Conservation (phyloP, 1,140 invertebrate genomes). For the Procambarus virginalis region DNA sequence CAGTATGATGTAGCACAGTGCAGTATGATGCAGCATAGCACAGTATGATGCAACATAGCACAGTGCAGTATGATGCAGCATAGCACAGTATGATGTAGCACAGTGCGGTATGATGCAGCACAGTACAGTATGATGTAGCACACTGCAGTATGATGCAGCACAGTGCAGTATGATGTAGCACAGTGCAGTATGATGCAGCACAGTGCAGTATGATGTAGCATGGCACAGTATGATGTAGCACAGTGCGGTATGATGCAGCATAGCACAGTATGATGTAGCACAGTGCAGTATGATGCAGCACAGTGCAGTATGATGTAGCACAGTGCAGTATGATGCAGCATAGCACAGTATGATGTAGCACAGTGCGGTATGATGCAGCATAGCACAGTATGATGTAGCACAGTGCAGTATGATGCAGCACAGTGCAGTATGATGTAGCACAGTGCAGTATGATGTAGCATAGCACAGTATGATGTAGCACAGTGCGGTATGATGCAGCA, state of each 20-base stretch:
- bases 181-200: neutral
- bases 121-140: neutral
- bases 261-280: neutral
- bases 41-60: neutral
- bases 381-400: neutral
- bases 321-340: neutral
- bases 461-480: neutral
- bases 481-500: neutral
- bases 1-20: neutral
- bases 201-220: too few species aligned
- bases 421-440: neutral
- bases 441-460: neutral
- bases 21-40: neutral
- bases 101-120: neutral
- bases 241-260: neutral
- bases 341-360: neutral
- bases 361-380: neutral
- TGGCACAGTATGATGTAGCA: too few species aligned
- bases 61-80: neutral
- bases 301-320: neutral
- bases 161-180: neutral
- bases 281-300: neutral
- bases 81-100: neutral
- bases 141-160: neutral
- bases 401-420: neutral